phyloP scores from a whole-genome alignment of 2,888 invertebrate genomes.

The Temnothorax ravouxi region DNA sequence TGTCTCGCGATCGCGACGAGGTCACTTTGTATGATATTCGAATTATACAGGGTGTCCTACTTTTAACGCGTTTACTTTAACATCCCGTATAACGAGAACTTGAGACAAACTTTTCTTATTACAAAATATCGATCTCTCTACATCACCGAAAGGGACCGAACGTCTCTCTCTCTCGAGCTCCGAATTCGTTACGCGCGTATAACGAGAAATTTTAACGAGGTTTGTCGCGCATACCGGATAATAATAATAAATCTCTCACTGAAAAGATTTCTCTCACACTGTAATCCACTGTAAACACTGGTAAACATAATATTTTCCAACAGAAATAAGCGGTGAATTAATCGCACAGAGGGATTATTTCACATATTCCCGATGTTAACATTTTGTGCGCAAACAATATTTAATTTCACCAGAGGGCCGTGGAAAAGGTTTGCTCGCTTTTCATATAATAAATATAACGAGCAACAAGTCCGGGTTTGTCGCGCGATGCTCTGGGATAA shows the following conservation, averaged over 20 bases:
- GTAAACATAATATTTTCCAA: not conserved
- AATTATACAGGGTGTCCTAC: slow-evolving; percentile 2
- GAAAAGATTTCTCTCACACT: not conserved
- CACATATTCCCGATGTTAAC: not conserved
- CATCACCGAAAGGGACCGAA: not conserved
- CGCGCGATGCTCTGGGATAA: not conserved
- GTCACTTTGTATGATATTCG: slow-evolving; percentile 14
- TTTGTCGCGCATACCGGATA: not conserved
- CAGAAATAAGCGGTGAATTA: not conserved
- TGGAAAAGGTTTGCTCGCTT: slow-evolving; percentile 5
- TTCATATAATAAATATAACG: not conserved
- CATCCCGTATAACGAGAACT: not conserved
- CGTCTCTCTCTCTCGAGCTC: not conserved
- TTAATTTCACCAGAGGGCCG: not conserved
- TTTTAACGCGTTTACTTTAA: not conserved
- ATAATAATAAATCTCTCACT: not conserved
- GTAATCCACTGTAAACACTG: not conserved
- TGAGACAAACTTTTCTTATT: not conserved
- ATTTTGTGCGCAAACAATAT: not conserved
- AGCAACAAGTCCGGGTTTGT: slow-evolving; percentile 20
- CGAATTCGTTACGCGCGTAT: not conserved
- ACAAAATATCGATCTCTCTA: not conserved
- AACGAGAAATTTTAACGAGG: not conserved
- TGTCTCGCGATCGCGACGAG: slow-evolving; percentile 1
- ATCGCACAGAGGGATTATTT: not conserved